A percentile compares a stretch with the other conserved stretches of the same genome.
phyloP scores from a whole-genome alignment of 2,888 invertebrate genomes.

The Choristoneura rosaceana region DNA sequence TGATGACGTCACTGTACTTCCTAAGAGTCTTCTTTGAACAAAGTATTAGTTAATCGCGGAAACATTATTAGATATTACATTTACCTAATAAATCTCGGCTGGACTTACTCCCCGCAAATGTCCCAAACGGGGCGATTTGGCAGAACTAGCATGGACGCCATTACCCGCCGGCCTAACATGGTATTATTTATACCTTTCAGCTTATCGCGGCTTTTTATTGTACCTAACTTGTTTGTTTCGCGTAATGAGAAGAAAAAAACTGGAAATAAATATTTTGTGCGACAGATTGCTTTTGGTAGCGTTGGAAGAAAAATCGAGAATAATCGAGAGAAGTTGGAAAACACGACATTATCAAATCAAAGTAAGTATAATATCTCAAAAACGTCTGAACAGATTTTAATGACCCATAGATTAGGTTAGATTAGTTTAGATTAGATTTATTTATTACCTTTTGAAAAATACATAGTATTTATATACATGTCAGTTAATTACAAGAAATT shows the following conservation, averaged over 20 bases:
- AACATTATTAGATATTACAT: not conserved
- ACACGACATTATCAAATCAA: too few relatives aligned
- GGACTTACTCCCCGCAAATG: conserved; percentile 5
- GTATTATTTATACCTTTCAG: conserved; percentile 38
- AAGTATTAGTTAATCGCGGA: not conserved
- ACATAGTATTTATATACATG: too few relatives aligned
- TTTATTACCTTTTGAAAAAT: too few relatives aligned
- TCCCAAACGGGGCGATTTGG: conserved; percentile 28
- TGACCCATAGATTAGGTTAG: too few relatives aligned
- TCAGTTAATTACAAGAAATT: too few relatives aligned
- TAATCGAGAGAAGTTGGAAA: not conserved
- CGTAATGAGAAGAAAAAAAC: conserved; percentile 71
- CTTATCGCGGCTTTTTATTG: conserved; percentile 68
- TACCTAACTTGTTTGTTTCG: conserved; percentile 55
- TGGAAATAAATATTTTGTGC: conserved; percentile 62
- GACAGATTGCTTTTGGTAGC: conserved; percentile 56
- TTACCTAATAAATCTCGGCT: conserved; percentile 26
- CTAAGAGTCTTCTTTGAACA: too few relatives aligned
- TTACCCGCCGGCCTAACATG: conserved; percentile 33
- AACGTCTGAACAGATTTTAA: too few relatives aligned
- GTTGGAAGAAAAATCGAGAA: conserved; percentile 48
- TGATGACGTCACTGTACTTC: too few relatives aligned
- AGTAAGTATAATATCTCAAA: too few relatives aligned
- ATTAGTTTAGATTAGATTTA: too few relatives aligned
- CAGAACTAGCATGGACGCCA: conserved; percentile 20